Conservation (phyloP, 2,113 vertebrate species). For the Corythoichthys intestinalis region DNA sequence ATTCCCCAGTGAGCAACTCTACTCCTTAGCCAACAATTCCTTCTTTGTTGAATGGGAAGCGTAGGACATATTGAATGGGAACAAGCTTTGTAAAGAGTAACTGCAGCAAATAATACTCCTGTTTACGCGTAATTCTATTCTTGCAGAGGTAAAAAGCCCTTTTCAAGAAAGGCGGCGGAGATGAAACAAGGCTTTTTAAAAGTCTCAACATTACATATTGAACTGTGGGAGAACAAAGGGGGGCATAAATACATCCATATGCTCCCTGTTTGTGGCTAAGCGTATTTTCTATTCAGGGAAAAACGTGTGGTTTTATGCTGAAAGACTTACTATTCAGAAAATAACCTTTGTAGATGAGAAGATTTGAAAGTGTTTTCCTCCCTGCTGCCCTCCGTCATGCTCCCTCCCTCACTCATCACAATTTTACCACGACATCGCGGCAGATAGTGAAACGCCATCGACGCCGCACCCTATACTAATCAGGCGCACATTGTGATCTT, state of each 20-base stretch:
- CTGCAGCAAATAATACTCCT: slow-evolving; percentile 50
- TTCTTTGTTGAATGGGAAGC: background rate
- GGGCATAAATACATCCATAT: slow-evolving; percentile 75
- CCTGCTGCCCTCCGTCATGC: slow-evolving; percentile 14
- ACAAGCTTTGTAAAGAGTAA: slow-evolving; percentile 35
- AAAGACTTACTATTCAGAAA: slow-evolving; percentile 70
- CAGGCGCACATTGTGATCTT: slow-evolving; percentile 56
- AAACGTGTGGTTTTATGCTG: slow-evolving; percentile 66
- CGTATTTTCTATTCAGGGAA: slow-evolving; percentile 70
- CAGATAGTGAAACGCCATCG: slow-evolving; percentile 53
- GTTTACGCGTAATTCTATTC: slow-evolving; percentile 46
- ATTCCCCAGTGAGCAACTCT: slow-evolving; percentile 16
- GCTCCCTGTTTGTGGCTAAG: slow-evolving; percentile 69
- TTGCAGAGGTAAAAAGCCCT: slow-evolving; percentile 26
- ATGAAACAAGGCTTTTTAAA: slow-evolving; percentile 49
- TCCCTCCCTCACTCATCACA: slow-evolving; percentile 28
- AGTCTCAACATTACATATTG: slow-evolving; percentile 58
- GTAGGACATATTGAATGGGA: background rate
- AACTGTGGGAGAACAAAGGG: slow-evolving; percentile 63
- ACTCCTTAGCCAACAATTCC: slow-evolving; percentile 14
- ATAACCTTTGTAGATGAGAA: slow-evolving; percentile 70
- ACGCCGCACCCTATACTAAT: slow-evolving; percentile 55
- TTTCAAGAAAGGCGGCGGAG: slow-evolving; percentile 38
- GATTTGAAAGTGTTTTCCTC: slow-evolving; percentile 57
- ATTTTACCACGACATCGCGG: slow-evolving; percentile 55